phyloP scores from a whole-genome alignment of 2,797 vertebrate genomes.

The Kryptopterus vitreolus region DNA sequence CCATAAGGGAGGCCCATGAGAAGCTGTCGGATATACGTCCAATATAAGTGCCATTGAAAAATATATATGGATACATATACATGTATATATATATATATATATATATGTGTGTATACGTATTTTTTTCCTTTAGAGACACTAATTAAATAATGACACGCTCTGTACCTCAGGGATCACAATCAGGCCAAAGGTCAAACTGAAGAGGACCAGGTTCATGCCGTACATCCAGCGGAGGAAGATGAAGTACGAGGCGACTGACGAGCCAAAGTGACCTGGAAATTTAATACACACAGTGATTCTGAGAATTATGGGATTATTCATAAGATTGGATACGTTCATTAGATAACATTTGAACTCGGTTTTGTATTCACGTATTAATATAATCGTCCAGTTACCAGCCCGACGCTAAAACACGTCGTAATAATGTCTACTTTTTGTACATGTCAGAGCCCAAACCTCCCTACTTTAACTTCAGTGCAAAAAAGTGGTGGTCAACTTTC shows the following conservation, averaged over 20 bases:
- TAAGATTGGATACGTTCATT: too few relatives aligned
- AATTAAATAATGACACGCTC: background rate
- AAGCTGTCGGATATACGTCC: constrained; percentile 61
- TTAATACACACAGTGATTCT: constrained; percentile 2
- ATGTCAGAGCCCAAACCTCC: too few relatives aligned
- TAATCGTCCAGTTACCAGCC: too few relatives aligned
- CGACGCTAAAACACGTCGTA: too few relatives aligned
- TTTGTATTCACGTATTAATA: too few relatives aligned
- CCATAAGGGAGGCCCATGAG: constrained; percentile 95
- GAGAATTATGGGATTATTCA: background rate
- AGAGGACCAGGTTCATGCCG: constrained; percentile 94
- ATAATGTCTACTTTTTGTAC: too few relatives aligned
- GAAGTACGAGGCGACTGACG: constrained; percentile 96
- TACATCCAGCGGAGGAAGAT: constrained; percentile 99
- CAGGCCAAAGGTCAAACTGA: constrained; percentile 94
- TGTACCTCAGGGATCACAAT: constrained; percentile 97
- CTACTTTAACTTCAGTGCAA: too few relatives aligned
- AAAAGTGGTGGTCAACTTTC: too few relatives aligned
- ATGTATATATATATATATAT: too few relatives aligned
- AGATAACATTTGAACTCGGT: too few relatives aligned
- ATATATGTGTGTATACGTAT: too few relatives aligned
- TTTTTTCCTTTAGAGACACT: too few relatives aligned
- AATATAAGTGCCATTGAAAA: background rate
- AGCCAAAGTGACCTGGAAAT: constrained; percentile 92
- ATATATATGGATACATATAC: background rate